Evolutionary conservation across 2,888 invertebrate species (phyloP), one percentile per base, ranked within the genome.

Genomic region (Imbricaverruca yamaguchii): DNA sequence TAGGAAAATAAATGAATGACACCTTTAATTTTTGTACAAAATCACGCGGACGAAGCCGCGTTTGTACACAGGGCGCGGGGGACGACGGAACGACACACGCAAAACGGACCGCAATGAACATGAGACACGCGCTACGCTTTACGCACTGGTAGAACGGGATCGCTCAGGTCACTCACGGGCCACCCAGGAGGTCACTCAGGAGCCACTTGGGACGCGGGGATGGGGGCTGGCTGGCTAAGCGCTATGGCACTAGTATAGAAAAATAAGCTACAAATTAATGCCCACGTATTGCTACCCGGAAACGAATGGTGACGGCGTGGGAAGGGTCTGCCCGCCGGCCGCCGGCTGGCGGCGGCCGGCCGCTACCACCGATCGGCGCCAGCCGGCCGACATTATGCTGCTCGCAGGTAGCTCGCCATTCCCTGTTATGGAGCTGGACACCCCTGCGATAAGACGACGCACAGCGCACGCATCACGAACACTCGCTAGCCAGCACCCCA

Each of bases 1-100:
- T 74, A 74, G 74, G 74, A 74, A 74, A 74, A 74, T 74, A 74
- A 74, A 74, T 74, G 74, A 74, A 74, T 74, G 74, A 74, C 74
- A 74, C 74, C 74, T 55, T 74, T 74, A 74, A 74, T 74, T 74
- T 74, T 74, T 74, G 74, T 74, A 74, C 74, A 74, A 74, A 74
- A 74, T 55, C 74, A 25, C 53, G 21, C 74, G 74, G 55, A 12
- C 18, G 59, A 15, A 13, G 69, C 69, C 25, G 23, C 67, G 69
- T 1, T 39, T 25, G 67, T 23, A 69, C 69, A 39, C 12, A 13
- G 39, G 39, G 25, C 69, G 15, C 39, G 13, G 23, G 10, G 69
- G 13, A 4, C 39, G 25, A 8, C 23, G 39, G 39, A 1, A 39
- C 39, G 39, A 39, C 15, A 39, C 7, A 23, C 25, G 9, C 39